Conservation (phyloP, 1,140 invertebrate genomes). For the Lucilia sericata region DNA sequence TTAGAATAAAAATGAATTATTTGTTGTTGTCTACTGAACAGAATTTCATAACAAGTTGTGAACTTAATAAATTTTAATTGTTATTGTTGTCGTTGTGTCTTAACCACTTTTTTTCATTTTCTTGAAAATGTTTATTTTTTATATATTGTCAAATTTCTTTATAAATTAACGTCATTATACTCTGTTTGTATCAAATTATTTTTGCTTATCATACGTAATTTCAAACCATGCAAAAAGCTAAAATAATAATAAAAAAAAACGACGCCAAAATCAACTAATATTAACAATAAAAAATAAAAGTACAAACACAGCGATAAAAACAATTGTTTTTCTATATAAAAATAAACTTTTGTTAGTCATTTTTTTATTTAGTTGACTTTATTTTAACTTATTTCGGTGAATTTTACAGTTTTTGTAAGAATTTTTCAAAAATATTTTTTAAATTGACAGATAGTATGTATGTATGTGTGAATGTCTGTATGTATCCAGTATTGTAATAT, state of each 20-base stretch:
- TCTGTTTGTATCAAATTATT: conserved; percentile 9
- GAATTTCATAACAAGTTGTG: background rate
- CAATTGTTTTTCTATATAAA: background rate
- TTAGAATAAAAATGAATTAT: conserved; percentile 13
- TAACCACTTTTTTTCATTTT: background rate
- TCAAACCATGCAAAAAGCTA: conserved; percentile 14
- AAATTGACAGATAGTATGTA: too few species aligned
- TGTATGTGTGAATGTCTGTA: too few species aligned
- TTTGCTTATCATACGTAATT: conserved; percentile 27
- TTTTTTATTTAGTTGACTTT: background rate
- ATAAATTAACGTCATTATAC: conserved; percentile 8
- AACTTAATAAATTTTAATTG: background rate
- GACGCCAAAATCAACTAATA: background rate
- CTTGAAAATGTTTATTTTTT: background rate
- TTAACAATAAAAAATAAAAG: background rate
- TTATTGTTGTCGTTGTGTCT: too few species aligned
- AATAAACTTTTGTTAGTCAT: background rate
- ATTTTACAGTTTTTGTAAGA: too few species aligned
- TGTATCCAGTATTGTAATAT: too few species aligned
- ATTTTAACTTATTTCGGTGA: too few species aligned
- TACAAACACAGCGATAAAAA: background rate
- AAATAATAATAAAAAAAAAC: background rate
- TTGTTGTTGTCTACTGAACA: background rate
- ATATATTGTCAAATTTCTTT: background rate
- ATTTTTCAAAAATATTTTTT: too few species aligned